Base-by-base conservation (phyloP, 2,797 vertebrate genomes). In the Babyrousa celebensis region DNA sequence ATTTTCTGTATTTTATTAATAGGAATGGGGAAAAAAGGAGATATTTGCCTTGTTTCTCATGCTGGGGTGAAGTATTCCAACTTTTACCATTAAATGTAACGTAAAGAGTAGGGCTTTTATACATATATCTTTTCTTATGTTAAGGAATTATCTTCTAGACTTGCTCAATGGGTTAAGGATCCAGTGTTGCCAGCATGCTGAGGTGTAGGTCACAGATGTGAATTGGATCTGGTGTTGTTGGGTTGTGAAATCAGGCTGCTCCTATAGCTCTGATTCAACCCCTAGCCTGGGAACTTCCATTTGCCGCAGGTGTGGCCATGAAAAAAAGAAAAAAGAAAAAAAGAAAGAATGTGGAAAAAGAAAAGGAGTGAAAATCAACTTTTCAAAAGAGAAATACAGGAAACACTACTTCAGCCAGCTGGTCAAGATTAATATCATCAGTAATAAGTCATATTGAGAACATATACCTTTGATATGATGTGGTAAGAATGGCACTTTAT, bases 381-480 rank as follows among this genome's bases (percentile, higher is more conserved):
- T n/a, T 77, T n/a, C 27, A 77, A 12, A 6, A 11, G 74, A n/a
- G 17, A 54, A 77, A 77, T 63, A 8, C 32, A 32, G 9, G 29
- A 65, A 9, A 89, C 29, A 52, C 63, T 71, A 40, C 12, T 27
- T 85, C 16, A 68, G n/a, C 29, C 17, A 9, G 65, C 12, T 79
- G 12, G 12, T n/a, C 36, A 32, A 78, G 36, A 25, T 32, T 60
- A 20, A 9, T 23, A 54, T 65, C n/a, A 25, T 72, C 85, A 58
- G 25, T 25, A 67, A 17, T 56, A 75, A 75, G 52, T 36, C 12
- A 82, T 25, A 15, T 16, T 14, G 27, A 60, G 16, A 58, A 5
- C 0, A 9, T 21, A 4, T 21, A 60, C 8, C 2, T 0, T 0
- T 52, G 25, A 58, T 48, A 56, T 12, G 27, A 17, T 36, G 6